phyloP scores from a whole-genome alignment of 2,113 vertebrate genomes.

The Riparia riparia region DNA sequence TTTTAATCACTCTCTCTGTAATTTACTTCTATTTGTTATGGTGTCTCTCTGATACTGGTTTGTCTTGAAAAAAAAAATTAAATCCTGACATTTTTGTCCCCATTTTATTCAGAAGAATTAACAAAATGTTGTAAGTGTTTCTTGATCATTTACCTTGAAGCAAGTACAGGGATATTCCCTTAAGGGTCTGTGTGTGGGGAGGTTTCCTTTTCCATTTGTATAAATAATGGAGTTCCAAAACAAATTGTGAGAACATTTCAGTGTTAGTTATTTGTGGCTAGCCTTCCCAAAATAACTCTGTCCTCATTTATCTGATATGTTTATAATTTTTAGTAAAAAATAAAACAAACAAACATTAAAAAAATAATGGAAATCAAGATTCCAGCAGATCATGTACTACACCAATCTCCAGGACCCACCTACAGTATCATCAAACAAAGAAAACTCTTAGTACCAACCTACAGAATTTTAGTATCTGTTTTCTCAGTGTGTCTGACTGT shows the following conservation, averaged over 20 bases:
- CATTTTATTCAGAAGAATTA: neutral
- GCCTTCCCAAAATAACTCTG: neutral
- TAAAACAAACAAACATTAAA: neutral
- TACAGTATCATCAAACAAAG: neutral
- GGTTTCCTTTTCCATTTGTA: neutral
- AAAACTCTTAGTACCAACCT: neutral
- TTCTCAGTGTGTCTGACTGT: neutral
- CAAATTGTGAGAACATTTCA: neutral
- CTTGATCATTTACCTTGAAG: neutral
- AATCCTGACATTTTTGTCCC: neutral
- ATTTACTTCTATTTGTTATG: neutral
- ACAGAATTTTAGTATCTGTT: neutral
- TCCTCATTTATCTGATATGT: neutral
- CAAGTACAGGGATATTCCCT: neutral
- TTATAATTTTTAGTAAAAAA: neutral
- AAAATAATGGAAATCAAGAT: neutral
- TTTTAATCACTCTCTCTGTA: neutral
- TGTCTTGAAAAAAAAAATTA: neutral
- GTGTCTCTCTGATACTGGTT: neutral
- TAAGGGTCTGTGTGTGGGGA: accelerated
- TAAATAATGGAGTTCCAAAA: neutral
- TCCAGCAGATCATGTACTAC: neutral
- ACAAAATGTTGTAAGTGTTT: neutral
- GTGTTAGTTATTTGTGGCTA: neutral
- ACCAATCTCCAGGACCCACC: neutral